These are phyloP conservation scores for Hydrotaea diabolus DNA, from an alignment of 2,888 invertebrate species.

Conservation along the genomic window DNA sequence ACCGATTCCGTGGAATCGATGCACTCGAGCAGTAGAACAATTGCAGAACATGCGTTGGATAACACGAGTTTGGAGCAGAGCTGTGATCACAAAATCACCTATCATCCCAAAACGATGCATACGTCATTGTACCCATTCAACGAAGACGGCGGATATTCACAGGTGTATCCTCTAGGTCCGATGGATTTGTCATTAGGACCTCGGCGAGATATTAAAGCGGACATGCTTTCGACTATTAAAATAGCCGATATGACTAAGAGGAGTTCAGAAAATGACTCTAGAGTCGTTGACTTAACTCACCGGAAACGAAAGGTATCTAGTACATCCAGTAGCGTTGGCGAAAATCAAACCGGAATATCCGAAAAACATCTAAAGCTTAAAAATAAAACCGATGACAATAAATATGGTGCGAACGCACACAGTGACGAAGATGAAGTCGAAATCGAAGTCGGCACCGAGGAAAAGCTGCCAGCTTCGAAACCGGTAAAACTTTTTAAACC, in stretches of 20 bases:
- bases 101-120: neutral
- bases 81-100: neutral
- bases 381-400: slow-evolving; percentile 59
- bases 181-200: slow-evolving; percentile 78
- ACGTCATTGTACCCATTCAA: slow-evolving; percentile 31
- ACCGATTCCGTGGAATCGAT: slow-evolving; percentile 50
- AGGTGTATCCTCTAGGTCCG: slow-evolving; percentile 69
- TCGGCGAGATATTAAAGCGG: slow-evolving; percentile 64
- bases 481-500: slow-evolving; percentile 90
- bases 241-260: neutral
- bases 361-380: slow-evolving; percentile 75
- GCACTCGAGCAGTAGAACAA: slow-evolving; percentile 10
- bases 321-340: slow-evolving; percentile 32
- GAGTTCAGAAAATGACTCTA: slow-evolving; percentile 52
- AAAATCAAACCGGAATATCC: slow-evolving; percentile 42
- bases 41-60: slow-evolving; percentile 23
- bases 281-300: slow-evolving; percentile 76
- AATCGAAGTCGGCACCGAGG: slow-evolving; percentile 68
- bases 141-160: slow-evolving; percentile 61
- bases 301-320: slow-evolving; percentile 74
- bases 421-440: slow-evolving; percentile 69
- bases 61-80: neutral
- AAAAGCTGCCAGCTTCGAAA: slow-evolving; percentile 73
- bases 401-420: slow-evolving; percentile 68
- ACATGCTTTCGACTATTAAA: slow-evolving; percentile 18